Conservation (phyloP, 2,888 invertebrate species). For the Papilio protenor region DNA sequence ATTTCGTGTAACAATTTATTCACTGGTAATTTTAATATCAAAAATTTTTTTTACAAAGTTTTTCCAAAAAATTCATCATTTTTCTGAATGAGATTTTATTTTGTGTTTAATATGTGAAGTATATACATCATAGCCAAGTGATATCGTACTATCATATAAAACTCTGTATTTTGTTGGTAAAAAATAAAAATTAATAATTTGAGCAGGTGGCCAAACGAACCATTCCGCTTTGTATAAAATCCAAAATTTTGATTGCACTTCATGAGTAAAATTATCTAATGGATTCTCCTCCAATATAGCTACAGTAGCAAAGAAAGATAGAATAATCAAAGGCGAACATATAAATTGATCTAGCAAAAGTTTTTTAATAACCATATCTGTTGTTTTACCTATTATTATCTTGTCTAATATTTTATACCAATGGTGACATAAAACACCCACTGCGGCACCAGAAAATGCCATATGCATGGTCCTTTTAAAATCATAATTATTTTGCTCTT, state of each 20-base stretch:
- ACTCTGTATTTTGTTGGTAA: conserved; percentile 93
- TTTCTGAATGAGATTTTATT: conserved; percentile 45
- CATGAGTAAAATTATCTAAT: conserved; percentile 85
- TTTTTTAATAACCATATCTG: conserved; percentile 90
- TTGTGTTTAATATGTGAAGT: conserved; percentile 91
- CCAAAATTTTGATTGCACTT: conserved; percentile 90
- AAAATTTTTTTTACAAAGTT: neutral
- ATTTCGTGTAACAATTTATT: conserved; percentile 27
- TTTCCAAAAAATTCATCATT: conserved; percentile 23
- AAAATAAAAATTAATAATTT: conserved; percentile 95
- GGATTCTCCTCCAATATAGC: conserved; percentile 88
- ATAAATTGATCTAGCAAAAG: conserved; percentile 93
- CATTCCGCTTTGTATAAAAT: conserved; percentile 94
- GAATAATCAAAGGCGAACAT: conserved; percentile 92
- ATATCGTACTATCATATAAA: conserved; percentile 93
- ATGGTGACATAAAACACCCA: conserved; percentile 93
- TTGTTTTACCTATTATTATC: conserved; percentile 88
- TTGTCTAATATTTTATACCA: conserved; percentile 94
- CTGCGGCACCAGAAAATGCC: conserved; percentile 90
- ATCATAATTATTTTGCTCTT: conserved; percentile 86
- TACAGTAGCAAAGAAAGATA: conserved; percentile 90
- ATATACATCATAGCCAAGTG: conserved; percentile 93
- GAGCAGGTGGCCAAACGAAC: conserved; percentile 96
- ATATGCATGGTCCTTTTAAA: conserved; percentile 88
- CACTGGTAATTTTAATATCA: neutral